Evolutionary conservation across 2,113 vertebrate genomes (phyloP).

Genomic region (Lophochroa leadbeateri): DNA sequence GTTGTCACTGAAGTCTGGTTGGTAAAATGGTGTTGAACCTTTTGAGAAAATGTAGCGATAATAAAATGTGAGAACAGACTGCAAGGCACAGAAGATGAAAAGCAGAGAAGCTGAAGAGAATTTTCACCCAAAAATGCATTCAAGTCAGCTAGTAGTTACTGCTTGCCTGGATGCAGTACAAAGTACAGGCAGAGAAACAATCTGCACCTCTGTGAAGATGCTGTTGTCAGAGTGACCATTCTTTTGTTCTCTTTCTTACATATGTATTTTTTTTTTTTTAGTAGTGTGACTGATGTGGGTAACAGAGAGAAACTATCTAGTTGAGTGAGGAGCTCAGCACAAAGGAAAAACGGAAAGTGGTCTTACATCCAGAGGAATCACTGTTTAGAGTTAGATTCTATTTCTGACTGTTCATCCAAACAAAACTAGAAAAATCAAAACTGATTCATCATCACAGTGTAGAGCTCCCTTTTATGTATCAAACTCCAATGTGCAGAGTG

Average conservation of each 20-base stretch:
- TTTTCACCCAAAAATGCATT: not conserved
- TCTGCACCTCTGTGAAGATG: not conserved
- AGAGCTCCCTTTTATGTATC: not conserved
- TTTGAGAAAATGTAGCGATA: not conserved
- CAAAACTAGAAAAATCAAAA: not conserved
- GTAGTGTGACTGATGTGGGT: not conserved
- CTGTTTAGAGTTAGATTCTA: not conserved
- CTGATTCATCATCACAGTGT: not conserved
- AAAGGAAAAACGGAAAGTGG: not conserved
- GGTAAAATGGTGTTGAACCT: not conserved
- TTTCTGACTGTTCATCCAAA: not conserved
- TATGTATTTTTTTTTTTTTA: not conserved
- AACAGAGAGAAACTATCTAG: not conserved
- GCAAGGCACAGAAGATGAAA: not conserved
- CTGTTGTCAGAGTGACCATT: rapidly evolving
- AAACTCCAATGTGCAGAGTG: not conserved
- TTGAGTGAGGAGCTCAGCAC: not conserved
- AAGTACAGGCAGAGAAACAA: not conserved
- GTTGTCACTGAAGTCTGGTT: not conserved
- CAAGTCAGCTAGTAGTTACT: not conserved
- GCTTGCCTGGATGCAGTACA: not conserved
- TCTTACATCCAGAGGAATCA: not conserved
- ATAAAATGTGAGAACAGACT: not conserved
- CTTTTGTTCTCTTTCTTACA: not conserved
- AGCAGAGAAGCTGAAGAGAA: not conserved